Evolutionary conservation across 92 coral and sea anemone genomes (phyloP).

Genomic region (Zoanthus sansibaricus): DNA sequence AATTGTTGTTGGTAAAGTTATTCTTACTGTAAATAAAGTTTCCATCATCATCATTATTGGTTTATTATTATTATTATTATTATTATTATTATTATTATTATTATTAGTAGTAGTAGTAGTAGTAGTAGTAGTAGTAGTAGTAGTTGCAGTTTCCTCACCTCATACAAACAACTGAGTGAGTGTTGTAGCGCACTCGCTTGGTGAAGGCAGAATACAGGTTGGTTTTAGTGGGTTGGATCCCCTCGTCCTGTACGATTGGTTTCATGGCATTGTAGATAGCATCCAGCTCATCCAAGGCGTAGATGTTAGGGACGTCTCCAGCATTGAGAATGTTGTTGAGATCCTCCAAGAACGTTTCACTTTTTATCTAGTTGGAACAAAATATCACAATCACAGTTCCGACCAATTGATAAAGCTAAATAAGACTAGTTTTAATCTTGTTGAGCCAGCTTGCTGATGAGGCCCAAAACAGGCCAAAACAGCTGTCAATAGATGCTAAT

Average conservation of each 20-base stretch:
- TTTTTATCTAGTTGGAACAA: conserved; percentile 74
- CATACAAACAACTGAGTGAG: conserved; percentile 93
- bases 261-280: conserved; percentile 93
- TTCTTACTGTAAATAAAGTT: no score
- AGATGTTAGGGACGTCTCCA: conserved; percentile 99
- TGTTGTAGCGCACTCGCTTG: conserved; percentile 92
- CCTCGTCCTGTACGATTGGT: conserved; percentile 94
- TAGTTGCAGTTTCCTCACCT: conserved; percentile 58
- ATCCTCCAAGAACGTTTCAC: conserved; percentile 96
- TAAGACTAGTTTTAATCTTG: no score
- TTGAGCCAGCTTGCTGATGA: no score
- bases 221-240: conserved; percentile 94
- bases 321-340: conserved; percentile 95
- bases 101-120: no score
- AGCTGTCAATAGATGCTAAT: no score
- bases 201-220: conserved; percentile 97
- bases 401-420: no score
- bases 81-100: no score
- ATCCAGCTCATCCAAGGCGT: conserved; percentile 94
- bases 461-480: no score
- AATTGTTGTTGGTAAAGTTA: no score
- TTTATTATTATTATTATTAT: no score
- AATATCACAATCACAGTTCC: not conserved
- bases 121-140: no score
- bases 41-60: no score